Evolutionary conservation across 1,140 invertebrate species (phyloP).

Genomic region (Epicauta chinensis): DNA sequence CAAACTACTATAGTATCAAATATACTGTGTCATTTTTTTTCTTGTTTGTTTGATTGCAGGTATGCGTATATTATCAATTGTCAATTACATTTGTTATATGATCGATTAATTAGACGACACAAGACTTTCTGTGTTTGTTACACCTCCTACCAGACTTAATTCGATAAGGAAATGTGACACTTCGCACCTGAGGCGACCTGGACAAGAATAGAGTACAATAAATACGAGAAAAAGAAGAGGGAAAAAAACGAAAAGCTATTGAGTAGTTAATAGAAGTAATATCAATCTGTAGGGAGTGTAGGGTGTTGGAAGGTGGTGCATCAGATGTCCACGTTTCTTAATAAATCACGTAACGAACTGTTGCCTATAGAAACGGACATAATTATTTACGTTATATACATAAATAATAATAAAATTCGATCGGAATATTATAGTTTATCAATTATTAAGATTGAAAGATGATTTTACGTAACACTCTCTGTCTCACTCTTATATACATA

Average conservation of each 20-base stretch:
- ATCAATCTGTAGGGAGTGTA: slow-evolving; percentile 8
- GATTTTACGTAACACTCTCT: neutral
- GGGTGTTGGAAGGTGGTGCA: slow-evolving; percentile 16
- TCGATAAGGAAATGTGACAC: no score
- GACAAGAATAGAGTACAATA: no score
- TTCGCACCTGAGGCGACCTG: no score
- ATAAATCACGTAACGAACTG: slow-evolving; percentile 18
- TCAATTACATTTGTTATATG: no score
- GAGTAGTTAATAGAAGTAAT: neutral
- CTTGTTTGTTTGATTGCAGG: no score
- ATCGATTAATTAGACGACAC: no score
- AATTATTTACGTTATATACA: slow-evolving; percentile 9
- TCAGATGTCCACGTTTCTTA: slow-evolving; percentile 20
- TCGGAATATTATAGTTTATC: neutral
- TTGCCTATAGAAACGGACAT: slow-evolving; percentile 16
- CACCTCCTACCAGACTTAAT: no score
- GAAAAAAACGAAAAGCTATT: slow-evolving; percentile 1
- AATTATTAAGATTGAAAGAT: neutral
- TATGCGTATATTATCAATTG: no score
- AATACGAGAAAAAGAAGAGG: neutral
- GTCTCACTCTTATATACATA: neutral
- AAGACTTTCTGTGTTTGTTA: no score
- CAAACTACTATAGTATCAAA: neutral
- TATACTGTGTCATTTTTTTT: no score
- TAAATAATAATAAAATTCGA: neutral